Base-by-base conservation (phyloP, 2,113 vertebrate genomes). In the Bambusicola thoracicus region DNA sequence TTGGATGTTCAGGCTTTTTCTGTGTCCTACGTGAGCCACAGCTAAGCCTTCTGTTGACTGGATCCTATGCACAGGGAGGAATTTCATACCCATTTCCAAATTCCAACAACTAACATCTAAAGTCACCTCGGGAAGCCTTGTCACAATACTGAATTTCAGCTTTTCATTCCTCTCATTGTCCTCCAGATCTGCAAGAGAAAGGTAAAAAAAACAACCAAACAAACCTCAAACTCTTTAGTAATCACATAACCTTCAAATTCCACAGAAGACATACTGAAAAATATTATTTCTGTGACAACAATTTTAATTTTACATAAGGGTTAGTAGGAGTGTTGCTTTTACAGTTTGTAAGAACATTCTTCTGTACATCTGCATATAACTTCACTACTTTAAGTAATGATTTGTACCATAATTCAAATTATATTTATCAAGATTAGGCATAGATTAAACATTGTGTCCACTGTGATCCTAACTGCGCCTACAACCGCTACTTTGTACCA, bases 111-210 rank as follows among this genome's bases (percentile, higher is more conserved):
- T 44, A 10, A 30, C 32, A 79, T 48, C 51, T 27, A 66, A 87
- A 68, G 40, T 94, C 98, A 99, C 99, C 99, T 98, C 97, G 6
- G 99, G 98, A 90, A 99, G 98, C 86, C 99, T 98, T 73, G 97
- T 98, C 18, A 99, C 94, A 84, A 99, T 98, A 95, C 99, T 98
- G 95, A 99, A 98, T 96, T 99, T 99, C 38, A 99, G 97, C 87
- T 98, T 98, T 96, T 99, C 98, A 7, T 98, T 99, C 95, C 97
- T 93, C 61, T 98, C 97, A 32, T 97, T 98, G 95, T 99, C 98
- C 84, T 99, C 98, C 95, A 99, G 92, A 95, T 99, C 99, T 99
- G 65, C 15, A 87, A 96, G 73, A 79, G 58, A 91, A 81, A 85
- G 90, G 44, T 32, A 34, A 46, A 59, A 70, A 34, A 38, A 48